Evolutionary conservation across 2,113 vertebrate species (phyloP).

Genomic region (Polypterus senegalus): DNA sequence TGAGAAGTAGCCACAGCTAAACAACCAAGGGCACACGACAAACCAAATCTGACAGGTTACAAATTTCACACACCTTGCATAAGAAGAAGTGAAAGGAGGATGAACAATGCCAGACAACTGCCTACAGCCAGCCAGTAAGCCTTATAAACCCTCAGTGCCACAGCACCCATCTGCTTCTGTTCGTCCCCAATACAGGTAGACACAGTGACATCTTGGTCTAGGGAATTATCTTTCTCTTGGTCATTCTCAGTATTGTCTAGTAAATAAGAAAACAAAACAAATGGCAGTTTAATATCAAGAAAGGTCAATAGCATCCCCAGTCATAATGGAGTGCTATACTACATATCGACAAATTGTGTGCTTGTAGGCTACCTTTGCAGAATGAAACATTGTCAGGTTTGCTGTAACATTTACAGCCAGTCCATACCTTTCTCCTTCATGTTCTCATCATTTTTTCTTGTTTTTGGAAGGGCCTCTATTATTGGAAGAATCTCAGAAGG

Average conservation of each 20-base stretch:
- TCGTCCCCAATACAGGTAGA: constrained; percentile 45
- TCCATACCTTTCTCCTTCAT: constrained; percentile 43
- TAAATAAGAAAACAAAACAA: background rate
- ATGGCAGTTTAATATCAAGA: background rate
- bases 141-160: constrained; percentile 74
- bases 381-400: background rate
- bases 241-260: constrained; percentile 18
- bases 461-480: constrained; percentile 52
- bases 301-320: no score
- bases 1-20: no score
- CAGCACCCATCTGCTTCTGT: constrained; percentile 71
- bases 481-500: constrained; percentile 72
- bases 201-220: constrained; percentile 20
- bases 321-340: no score
- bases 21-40: no score
- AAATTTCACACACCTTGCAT: constrained; percentile 74
- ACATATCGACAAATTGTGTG: background rate
- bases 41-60: no score
- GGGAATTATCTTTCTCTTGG: constrained; percentile 24
- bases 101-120: constrained; percentile 43
- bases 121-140: constrained; percentile 77
- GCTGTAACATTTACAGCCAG: no score
- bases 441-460: constrained; percentile 23
- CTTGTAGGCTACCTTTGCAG: background rate
- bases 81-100: constrained; percentile 67